These are phyloP conservation scores for Mycetomoellerius zeteki DNA, from an alignment of 1,140 invertebrate genomes.

Conservation along the genomic window DNA sequence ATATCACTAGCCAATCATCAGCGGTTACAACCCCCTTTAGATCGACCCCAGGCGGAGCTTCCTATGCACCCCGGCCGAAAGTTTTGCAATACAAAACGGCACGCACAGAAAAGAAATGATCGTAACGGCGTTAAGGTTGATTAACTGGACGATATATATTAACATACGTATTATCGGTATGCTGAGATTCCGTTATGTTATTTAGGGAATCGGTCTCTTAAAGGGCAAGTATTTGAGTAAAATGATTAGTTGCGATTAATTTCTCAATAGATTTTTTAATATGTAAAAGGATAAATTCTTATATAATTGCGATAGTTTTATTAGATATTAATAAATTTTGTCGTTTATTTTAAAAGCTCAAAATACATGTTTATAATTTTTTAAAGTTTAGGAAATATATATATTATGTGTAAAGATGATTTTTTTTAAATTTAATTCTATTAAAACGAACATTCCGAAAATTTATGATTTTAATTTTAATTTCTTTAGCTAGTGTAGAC, in stretches of 20 bases:
- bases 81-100: slow-evolving; percentile 70
- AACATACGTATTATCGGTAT: slow-evolving; percentile 27
- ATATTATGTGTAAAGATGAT: background rate
- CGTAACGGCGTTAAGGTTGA: slow-evolving; percentile 64
- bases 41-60: slow-evolving; percentile 84
- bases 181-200: background rate
- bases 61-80: slow-evolving; percentile 2
- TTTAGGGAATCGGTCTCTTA: background rate
- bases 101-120: slow-evolving; percentile 58
- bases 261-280: slow-evolving; percentile 13
- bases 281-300: background rate
- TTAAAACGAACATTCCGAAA: slow-evolving; percentile 5
- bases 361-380: background rate
- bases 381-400: background rate
- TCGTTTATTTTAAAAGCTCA: background rate
- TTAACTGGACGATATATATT: background rate
- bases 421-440: background rate
- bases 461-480: background rate
- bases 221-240: background rate
- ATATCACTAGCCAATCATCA: slow-evolving; percentile 83
- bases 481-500: background rate
- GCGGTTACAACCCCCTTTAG: slow-evolving; percentile 76
- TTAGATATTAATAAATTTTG: background rate
- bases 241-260: background rate
- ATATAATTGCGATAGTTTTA: background rate